Conservation (phyloP, 1,140 invertebrate genomes). For the Pseudachorutes palmiensis region DNA sequence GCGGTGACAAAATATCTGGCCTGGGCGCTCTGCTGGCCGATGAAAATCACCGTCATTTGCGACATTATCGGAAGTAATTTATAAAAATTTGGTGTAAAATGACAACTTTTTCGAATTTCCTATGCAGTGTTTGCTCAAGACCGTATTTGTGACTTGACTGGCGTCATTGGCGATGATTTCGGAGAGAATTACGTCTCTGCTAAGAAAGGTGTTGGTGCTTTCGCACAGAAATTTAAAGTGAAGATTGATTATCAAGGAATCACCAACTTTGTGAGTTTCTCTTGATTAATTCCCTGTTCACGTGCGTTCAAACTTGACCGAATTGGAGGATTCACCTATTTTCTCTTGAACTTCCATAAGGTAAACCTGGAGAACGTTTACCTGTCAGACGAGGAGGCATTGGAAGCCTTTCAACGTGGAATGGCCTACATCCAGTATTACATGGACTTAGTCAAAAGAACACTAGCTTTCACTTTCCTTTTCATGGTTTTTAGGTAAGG, state of each 20-base stretch:
- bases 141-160: constrained; percentile 18
- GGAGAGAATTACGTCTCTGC: constrained; percentile 25
- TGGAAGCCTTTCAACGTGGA: constrained; percentile 12
- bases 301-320: no score
- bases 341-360: no score
- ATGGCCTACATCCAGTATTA: constrained; percentile 17
- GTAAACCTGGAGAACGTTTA: constrained; percentile 22
- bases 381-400: constrained; percentile 15
- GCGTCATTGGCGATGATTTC: constrained; percentile 23
- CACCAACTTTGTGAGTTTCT: constrained; percentile 23
- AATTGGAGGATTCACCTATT: no score
- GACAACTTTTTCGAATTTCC: no score
- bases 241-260: constrained; percentile 17
- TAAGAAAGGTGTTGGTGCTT: constrained; percentile 24
- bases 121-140: constrained; percentile 21
- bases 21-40: constrained; percentile 34
- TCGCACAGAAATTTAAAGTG: constrained; percentile 24
- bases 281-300: no score
- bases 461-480: constrained; percentile 24
- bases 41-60: constrained; percentile 34
- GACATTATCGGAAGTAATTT: constrained; percentile 28
- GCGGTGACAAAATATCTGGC: constrained; percentile 18
- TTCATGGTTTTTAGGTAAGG: constrained; percentile 26
- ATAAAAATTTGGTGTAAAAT: no score
- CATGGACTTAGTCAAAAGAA: constrained; percentile 22